Evolutionary conservation across 2,797 vertebrate species (phyloP), one percentile per base, ranked within the genome.

Genomic region (Sebastes minor): DNA sequence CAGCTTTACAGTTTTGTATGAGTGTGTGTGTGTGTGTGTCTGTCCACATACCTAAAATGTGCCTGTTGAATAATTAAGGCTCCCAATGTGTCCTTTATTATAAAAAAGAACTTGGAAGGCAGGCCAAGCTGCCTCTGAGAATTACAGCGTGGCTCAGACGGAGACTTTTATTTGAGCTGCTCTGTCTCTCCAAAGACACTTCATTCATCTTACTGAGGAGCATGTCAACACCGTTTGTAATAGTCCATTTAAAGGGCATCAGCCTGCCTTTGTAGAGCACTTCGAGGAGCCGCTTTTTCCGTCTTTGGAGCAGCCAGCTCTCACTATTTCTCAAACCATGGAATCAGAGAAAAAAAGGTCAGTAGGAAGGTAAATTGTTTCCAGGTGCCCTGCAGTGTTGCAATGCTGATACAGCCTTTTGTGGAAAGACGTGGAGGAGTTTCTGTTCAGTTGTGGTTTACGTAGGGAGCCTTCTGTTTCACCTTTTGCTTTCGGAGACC

Each of bases 351-450:
- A 83, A 87, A 83, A 86, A 89, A 83, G 83, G 86, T 89, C 87
- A 91, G 74, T 83, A 89, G 88, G 86, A 94, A 93, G 92, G 95
- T 94, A 95, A 97, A 95, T 97, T 96, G 92, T 91, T 97, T 96
- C 94, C 94, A 96, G 95, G 93, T 96, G 95, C 81, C 78, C 81
- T 60, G 86, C 88, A 67, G 90, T 89, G 86, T 91, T 92, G 89
- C 92, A 90, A 80, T 25, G 65, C 86, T 84, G 91, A 93, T 92
- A 86, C 82, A 84, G 85, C 88, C 88, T 91, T 78, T 60, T 65
- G 86, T 87, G 88, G 88, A 89, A 89, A 91, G 87, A 76, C 67
- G 78, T 53, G 74, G 62, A 83, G 71, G 81, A 80, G 80, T 85
- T 79, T 83, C 22, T 83, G 70, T 68, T 91, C 76, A 74, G 74